A percentile compares a stretch with the other conserved stretches of the same genome.
Conservation (phyloP, 1,140 invertebrate species). For the Apis cerana region DNA sequence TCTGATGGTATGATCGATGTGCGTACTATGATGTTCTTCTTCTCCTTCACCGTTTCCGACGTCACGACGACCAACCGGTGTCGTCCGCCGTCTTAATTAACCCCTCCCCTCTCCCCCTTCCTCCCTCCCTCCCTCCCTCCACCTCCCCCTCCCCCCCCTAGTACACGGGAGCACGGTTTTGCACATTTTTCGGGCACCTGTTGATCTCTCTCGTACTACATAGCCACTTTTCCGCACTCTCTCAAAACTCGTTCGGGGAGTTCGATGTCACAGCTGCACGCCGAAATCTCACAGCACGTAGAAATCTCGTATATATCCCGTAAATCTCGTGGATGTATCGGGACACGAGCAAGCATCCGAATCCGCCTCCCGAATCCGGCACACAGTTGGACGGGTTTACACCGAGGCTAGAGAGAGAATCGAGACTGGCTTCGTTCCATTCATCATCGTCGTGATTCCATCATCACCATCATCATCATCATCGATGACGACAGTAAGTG, state of each 20-base stretch:
- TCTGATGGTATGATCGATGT: slow-evolving; percentile 33
- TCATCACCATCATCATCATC: too few relatives aligned
- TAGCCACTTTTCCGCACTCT: slow-evolving; percentile 42
- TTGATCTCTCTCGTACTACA: slow-evolving; percentile 49
- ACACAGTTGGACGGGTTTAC: background rate
- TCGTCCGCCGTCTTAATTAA: slow-evolving; percentile 29
- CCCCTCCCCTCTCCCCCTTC: too few relatives aligned
- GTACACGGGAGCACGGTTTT: slow-evolving; percentile 34
- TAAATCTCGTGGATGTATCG: background rate
- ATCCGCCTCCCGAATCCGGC: background rate
- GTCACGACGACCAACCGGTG: background rate
- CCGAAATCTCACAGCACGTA: slow-evolving; percentile 36
- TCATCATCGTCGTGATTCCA: too few relatives aligned
- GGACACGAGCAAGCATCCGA: background rate
- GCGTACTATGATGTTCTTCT: slow-evolving; percentile 7
- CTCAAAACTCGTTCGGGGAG: slow-evolving; percentile 24
- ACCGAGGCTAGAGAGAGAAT: background rate
- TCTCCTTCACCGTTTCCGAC: background rate
- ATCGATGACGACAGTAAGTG: background rate
- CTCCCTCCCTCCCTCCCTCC: too few relatives aligned
- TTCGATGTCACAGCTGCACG: slow-evolving; percentile 41
- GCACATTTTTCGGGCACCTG: slow-evolving; percentile 54
- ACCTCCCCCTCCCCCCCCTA: too few relatives aligned
- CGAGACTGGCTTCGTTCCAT: too few relatives aligned
- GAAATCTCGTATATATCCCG: background rate